Base-by-base conservation (phyloP, 1,140 invertebrate species). In the Drosophila micromelanica region DNA sequence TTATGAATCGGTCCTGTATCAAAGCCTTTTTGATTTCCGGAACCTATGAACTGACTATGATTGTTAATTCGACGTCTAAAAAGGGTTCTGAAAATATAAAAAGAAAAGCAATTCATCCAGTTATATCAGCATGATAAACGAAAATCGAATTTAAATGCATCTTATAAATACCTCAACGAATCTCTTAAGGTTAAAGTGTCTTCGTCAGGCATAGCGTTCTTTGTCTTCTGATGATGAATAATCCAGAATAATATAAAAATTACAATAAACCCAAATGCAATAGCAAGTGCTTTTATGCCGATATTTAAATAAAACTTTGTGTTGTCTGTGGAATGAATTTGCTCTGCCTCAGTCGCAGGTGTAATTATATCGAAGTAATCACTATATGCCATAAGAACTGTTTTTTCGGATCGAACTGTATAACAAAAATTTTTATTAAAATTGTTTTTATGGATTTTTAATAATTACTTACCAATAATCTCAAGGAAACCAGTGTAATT, bases 401-500 rank as follows among this genome's bases (percentile, higher is more conserved):
- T 70, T 38, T 76, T 70, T n/a, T 68, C 67, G 23, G 91, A 84
- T 5, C 82, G 80, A 13, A 92, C 91, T 89, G 48, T 13, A 45
- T 17, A 40, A 46, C 4, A 46, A 42, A 17, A 48, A 52, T 15
- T 11, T 13, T 12, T 32, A 13, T 13, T 20, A 37, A n/a, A 12
- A 17, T 65, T 1, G 2, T 15, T n/a, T 6, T 37, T 23, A 15
- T 2, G 2, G 2, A 4, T 5, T 13, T 5, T 32, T 9, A 6
- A 3, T 11, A 9, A 0, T n/a, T 1, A 51, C 59, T 40, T 92
- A 96, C 96, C 95, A 75, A 96, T 95, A 45, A 97, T 93, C 93
- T 97, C 96, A 20, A 98, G 93, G 84, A 97, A 97, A 20, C 95
- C 95, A 0, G 96, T 97, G 73, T 98, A 98, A 81, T 96, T 97